Base-by-base conservation (phyloP, 2,888 invertebrate species). In the Cordilura impudica region DNA sequence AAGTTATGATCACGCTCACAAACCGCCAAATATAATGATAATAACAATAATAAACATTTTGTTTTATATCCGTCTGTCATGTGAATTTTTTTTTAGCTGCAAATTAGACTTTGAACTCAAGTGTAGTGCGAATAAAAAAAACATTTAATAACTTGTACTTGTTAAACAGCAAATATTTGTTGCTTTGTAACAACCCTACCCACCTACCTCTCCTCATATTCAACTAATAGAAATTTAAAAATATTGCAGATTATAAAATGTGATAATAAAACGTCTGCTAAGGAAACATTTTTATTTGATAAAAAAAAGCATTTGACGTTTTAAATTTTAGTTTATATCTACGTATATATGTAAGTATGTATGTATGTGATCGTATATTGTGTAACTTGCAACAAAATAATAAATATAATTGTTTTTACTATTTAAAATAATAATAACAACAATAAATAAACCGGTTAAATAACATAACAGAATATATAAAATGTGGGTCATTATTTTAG, bases 101-200 rank as follows among this genome's bases (percentile, higher is more conserved):
- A 21, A 53, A 54, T 53, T 74, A 54, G 78, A 79, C 78, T 79
- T 79, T 79, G 79, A 49, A 79, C 79, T 66, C 56, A 58, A 58
- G 23, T 16, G 35, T 35, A 35, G 45, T 31, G 21, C 18, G 14
- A 60, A 39, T 31, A 58, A 43, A 16, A 60, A 14, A 54, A 31
- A 19, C n/a, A 61, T 12, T 12, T 29, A 29, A 31, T 14, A 43
- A 60, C 23, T 63, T 47, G 18, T 49, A 19, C 18, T 18, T 29
- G 12, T 61, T 43, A 65, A 35, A 29, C n/a, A n/a, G 54, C 35
- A 21, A 47, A 63, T 35, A 51, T 39, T 65, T 49, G 39, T 51
- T 73, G 45, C 18, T 58, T 66, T 60, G n/a, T 60, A 60, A 53
- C 61, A 26, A 61, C n/a, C n/a, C n/a, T n/a, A n/a, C n/a, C n/a